Conservation (phyloP, 1,140 invertebrate species). For the Homarus americanus region DNA sequence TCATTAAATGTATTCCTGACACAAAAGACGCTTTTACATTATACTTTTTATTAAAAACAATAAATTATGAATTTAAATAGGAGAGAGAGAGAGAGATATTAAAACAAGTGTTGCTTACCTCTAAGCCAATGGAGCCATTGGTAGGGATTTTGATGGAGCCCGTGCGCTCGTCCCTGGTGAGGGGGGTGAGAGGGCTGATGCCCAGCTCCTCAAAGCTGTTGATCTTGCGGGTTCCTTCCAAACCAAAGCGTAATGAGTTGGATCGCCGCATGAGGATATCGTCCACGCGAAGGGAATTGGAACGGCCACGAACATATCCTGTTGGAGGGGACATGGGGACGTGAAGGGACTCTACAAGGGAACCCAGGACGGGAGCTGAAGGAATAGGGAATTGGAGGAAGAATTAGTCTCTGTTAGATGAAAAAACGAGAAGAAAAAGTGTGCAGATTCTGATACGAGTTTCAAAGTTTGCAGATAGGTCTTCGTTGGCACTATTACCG, state of each 20-base stretch:
- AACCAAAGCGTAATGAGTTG: conserved; percentile 84
- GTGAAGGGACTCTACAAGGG: conserved; percentile 64
- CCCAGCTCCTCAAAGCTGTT: conserved; percentile 92
- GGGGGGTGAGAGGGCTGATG: conserved; percentile 81
- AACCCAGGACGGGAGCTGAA: conserved; percentile 53
- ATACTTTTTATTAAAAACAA: too few relatives aligned
- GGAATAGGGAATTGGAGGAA: conserved; percentile 48
- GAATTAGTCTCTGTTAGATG: conserved; percentile 18
- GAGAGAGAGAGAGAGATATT: too few relatives aligned
- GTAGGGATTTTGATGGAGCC: conserved; percentile 87
- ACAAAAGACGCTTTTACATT: too few relatives aligned
- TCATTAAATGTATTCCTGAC: too few relatives aligned
- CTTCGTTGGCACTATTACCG: background rate
- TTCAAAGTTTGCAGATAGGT: background rate
- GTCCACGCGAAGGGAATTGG: conserved; percentile 91
- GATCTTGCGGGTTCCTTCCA: conserved; percentile 82
- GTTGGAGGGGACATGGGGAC: conserved; percentile 65
- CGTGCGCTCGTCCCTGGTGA: conserved; percentile 72
- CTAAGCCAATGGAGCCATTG: conserved; percentile 90
- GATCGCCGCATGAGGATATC: conserved; percentile 90
- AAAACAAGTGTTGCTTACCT: conserved; percentile 86
- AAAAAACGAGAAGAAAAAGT: background rate
- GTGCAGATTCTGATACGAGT: conserved; percentile 1
- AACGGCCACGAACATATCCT: conserved; percentile 83
- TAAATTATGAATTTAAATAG: too few relatives aligned